Base-by-base conservation (phyloP, 92 coral and sea anemone genomes). In the Isaurus tuberculatus region DNA sequence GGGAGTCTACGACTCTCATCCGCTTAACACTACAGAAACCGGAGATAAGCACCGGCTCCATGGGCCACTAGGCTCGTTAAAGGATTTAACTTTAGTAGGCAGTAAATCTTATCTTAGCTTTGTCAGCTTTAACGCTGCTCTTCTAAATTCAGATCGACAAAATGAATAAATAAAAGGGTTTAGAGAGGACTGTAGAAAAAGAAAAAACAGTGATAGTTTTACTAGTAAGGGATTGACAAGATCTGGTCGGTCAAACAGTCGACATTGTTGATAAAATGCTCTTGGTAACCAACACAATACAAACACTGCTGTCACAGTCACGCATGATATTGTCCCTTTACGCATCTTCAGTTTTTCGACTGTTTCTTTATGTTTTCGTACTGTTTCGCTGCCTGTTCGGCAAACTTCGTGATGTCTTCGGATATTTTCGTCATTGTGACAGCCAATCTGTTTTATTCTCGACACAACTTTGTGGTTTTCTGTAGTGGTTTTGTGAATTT, bases 301-400 rank as follows among this genome's bases (percentile, higher is more conserved):
- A 80, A 92, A 92, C 2, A 89, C 91, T 0, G 90, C 31, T 0
- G 87, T 92, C 7, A 92, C 91, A 0, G 72, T 61, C 0, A 92
- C 87, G 20, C 95, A 92, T 1, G 95, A 84, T 79, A 89, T 69
- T 2, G 95, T 92, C 16, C 95, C 95, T 68, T 90, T 85, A 2
- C 80, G 87, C 46, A 78, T 72, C 34, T 78, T 74, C n/a, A 75
- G 27, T 10, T 73, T 26, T 11, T 82, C 86, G 49, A 22, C 66
- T 19, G 44, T 25, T 32, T 55, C 67, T 55, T n/a, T 75, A 29
- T 32, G 51, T 8, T 34, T 74, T 74, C 19, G 29, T 51, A 19
- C 9, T n/a, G 5, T 16, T 8, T 75, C 67, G 32, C 25, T 75
- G 9, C 8, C 8, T n/a, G 11, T 23, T 55, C 33, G 66, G 20